Evolutionary conservation across 2,797 vertebrate species (phyloP), one percentile per base, ranked within the genome.

Genomic region (Semotilus atromaculatus): DNA sequence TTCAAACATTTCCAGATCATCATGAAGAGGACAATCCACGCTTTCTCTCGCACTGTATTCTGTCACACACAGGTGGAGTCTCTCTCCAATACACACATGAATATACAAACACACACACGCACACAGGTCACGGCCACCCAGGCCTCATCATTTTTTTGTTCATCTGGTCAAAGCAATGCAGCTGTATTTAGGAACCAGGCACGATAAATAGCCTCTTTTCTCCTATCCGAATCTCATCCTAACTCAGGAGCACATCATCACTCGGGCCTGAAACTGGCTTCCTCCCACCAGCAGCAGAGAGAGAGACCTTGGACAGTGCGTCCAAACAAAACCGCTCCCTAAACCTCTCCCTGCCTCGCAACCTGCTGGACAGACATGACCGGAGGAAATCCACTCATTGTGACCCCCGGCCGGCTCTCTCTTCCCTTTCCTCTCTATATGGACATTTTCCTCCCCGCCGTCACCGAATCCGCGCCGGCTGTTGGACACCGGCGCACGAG

Each of bases 331-430:
- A 85, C 89, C 88, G 80, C 86, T 77, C 88, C 88, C 80, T 79
- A 62, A 62, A 64, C 70, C 70, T 64, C 55, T 82, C 86, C 83
- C 85, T 80, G 79, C 76, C 74, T 36, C 48, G 16, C 60, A 84
- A 88, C 84, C 86, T 80, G 34, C 58, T 84, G 82, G 72, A 89
- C 48, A 78, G 26, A 51, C 29, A 21, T 76, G 74, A 90, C 89
- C 71, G 86, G 79, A 93, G 93, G 93, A 94, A 93, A 88, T 91
- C 90, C 84, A 88, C 70, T 88, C 90, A 92, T 90, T 92, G 87
- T 92, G 86, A 88, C 88, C 53, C 80, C 74, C 87, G 83, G 53
- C 21, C n/a, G 78, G 18, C 60, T 64, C 53, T 81, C 68, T 77
- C 77, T 89, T 87, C 84, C 38, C 23, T 81, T 85, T 89, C 82